A percentile compares a stretch with the other conserved stretches of the same genome.
Conservation (phyloP, 2,113 vertebrate species). For the Corythaixoides concolor region DNA sequence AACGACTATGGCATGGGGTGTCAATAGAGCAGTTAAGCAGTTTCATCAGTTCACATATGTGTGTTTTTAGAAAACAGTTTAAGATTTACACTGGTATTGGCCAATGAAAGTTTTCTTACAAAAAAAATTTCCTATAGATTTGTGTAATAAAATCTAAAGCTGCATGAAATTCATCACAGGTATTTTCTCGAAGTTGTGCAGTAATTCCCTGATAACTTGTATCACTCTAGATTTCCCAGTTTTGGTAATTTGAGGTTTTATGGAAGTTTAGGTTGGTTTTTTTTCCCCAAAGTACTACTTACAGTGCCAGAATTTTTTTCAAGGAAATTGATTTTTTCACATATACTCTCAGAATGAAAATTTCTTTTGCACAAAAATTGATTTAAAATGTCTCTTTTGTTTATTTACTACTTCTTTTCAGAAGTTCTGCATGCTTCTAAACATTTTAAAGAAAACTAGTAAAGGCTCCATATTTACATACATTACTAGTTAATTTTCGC, state of each 20-base stretch:
- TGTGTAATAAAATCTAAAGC: not conserved
- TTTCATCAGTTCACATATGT: not conserved
- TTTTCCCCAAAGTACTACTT: not conserved
- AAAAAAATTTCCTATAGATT: not conserved
- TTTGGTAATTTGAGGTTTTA: conserved; percentile 10
- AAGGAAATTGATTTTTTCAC: not conserved
- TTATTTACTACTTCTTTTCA: not conserved
- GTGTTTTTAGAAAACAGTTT: not conserved
- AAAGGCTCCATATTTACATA: not conserved
- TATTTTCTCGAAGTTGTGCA: not conserved
- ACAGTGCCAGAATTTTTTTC: not conserved
- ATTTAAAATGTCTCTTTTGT: not conserved
- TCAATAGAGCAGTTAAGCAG: not conserved
- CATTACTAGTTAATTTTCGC: not conserved
- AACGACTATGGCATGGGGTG: not conserved
- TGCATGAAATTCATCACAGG: not conserved
- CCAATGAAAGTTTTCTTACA: not conserved
- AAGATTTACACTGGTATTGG: not conserved
- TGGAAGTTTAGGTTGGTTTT: not conserved
- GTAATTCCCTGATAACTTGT: not conserved
- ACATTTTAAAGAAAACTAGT: not conserved
- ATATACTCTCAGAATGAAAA: not conserved
- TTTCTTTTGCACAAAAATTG: not conserved
- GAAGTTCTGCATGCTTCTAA: not conserved
- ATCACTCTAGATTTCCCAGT: not conserved